A percentile compares a stretch with the other conserved stretches of the same genome.
Conservation (phyloP, 2,888 invertebrate species). For the Embidobia sp. region DNA sequence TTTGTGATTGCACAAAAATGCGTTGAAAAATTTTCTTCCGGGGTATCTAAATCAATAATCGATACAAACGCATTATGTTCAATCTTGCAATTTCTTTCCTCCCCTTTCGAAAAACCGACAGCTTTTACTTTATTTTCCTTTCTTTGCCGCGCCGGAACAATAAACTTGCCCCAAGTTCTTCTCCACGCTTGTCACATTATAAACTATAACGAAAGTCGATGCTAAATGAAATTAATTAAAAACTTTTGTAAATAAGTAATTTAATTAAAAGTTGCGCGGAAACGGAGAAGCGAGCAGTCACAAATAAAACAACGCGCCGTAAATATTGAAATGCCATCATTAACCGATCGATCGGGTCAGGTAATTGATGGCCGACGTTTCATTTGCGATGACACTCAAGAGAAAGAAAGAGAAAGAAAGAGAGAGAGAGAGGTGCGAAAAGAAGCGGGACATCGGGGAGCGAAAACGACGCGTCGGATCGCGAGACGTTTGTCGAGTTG, state of each 20-base stretch:
- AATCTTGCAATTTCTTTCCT: no score
- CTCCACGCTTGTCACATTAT: constrained; percentile 43
- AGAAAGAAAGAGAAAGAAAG: no score
- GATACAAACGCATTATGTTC: no score
- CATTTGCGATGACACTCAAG: not conserved
- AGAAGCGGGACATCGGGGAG: not conserved
- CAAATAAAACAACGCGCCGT: constrained; percentile 17
- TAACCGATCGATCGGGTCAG: no score
- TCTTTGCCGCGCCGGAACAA: constrained; percentile 33
- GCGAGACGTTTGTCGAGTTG: constrained; percentile 42
- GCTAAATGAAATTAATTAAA: no score
- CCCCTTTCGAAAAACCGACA: no score
- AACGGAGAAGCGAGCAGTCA: no score
- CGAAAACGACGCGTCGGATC: constrained; percentile 35
- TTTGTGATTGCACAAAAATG: no score
- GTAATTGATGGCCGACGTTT: not conserved
- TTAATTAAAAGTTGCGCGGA: constrained; percentile 47
- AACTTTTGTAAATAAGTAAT: constrained; percentile 52
- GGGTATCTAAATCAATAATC: no score
- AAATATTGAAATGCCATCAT: constrained; percentile 15
- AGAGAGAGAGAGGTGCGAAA: no score
- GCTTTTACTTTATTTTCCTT: constrained; percentile 26
- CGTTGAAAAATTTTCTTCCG: no score
- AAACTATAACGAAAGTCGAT: constrained; percentile 54
- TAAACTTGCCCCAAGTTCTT: constrained; percentile 43